Evolutionary conservation across 2,113 vertebrate genomes (phyloP).

Genomic region (Hippocampus comes): DNA sequence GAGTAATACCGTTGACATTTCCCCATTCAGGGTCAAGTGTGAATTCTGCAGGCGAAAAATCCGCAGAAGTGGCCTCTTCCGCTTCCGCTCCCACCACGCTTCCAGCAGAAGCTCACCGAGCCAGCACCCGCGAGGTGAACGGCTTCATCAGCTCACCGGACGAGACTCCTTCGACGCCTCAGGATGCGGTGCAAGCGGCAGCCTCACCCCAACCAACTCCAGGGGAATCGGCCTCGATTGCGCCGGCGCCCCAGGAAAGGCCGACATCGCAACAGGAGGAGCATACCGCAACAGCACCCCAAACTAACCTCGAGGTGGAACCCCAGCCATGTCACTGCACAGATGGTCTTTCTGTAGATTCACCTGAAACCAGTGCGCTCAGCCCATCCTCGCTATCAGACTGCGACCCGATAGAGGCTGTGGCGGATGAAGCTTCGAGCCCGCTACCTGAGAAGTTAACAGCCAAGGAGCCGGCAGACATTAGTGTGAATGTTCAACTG

Average conservation of each 20-base stretch:
- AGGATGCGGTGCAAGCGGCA: conserved; percentile 5
- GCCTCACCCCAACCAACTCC: conserved; percentile 19
- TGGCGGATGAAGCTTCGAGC: conserved; percentile 33
- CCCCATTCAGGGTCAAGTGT: conserved; percentile 65
- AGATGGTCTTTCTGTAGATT: conserved; percentile 41
- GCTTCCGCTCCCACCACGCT: conserved; percentile 29
- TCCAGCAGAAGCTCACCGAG: conserved; percentile 41
- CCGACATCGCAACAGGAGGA: conserved; percentile 11
- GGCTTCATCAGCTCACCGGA: conserved; percentile 34
- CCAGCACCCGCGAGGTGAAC: conserved; percentile 32
- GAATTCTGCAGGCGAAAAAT: conserved; percentile 58
- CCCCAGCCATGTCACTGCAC: conserved; percentile 7
- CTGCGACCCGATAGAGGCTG: conserved; percentile 35
- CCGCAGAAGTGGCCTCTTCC: conserved; percentile 30
- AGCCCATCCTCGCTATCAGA: conserved; percentile 51
- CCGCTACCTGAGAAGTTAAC: conserved; percentile 8
- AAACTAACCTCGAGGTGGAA: conserved; percentile 26
- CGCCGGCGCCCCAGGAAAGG: conserved; percentile 13
- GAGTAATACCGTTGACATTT: conserved; percentile 3
- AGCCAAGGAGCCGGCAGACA: conserved; percentile 12
- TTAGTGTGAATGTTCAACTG: conserved; percentile 5
- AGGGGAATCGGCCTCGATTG: conserved; percentile 4
- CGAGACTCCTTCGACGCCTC: conserved; percentile 15
- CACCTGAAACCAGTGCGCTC: conserved; percentile 31
- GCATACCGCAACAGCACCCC: background rate